Conservation (phyloP, 2,888 invertebrate species). For the Parnassius orleans region DNA sequence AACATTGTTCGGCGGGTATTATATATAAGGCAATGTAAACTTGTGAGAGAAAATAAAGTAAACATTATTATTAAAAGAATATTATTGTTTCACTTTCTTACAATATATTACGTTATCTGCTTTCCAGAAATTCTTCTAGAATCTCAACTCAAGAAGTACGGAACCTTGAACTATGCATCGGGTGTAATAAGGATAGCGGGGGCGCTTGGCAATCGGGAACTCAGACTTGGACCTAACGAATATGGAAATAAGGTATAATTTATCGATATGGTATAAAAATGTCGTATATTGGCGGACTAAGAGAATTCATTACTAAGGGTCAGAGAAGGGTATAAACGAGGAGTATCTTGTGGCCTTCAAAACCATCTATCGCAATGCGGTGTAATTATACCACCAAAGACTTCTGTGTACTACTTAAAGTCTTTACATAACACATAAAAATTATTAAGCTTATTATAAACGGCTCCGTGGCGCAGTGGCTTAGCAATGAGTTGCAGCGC, state of each 20-base stretch:
- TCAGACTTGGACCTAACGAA: slow-evolving; percentile 46
- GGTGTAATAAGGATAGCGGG: slow-evolving; percentile 88
- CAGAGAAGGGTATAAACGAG: too few relatives aligned
- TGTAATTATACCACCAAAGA: too few relatives aligned
- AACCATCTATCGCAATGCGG: too few relatives aligned
- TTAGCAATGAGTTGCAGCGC: too few relatives aligned
- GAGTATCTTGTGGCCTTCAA: too few relatives aligned
- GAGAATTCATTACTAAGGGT: neutral
- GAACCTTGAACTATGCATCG: slow-evolving; percentile 75
- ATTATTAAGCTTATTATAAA: too few relatives aligned
- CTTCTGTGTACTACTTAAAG: too few relatives aligned
- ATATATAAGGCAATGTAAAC: too few relatives aligned
- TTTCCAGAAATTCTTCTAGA: slow-evolving; percentile 78
- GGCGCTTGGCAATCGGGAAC: slow-evolving; percentile 82
- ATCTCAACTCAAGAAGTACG: slow-evolving; percentile 83
- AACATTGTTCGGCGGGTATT: too few relatives aligned
- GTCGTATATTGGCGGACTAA: neutral
- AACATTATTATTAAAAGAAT: neutral
- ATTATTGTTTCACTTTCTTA: neutral
- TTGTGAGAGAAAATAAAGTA: too few relatives aligned
- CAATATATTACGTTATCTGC: neutral
- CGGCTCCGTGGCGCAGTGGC: too few relatives aligned
- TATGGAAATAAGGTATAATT: slow-evolving; percentile 56
- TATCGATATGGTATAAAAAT: neutral
- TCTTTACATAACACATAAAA: too few relatives aligned